Evolutionary conservation across 2,113 vertebrate genomes (phyloP).

Genomic region (Cromileptes altivelis): DNA sequence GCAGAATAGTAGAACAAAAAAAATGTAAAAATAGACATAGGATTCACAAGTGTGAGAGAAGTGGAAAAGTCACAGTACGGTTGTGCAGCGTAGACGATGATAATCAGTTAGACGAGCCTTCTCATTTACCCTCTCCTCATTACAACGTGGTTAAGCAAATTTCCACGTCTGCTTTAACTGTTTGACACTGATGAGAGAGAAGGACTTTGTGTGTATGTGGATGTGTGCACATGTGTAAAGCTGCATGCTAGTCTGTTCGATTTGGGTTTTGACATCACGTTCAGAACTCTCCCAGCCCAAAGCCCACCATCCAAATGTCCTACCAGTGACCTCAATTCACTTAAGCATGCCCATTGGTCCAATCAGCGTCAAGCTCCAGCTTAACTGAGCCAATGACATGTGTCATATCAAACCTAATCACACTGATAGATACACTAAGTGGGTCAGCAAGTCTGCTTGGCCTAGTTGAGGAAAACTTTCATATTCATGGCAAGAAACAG

Average conservation of each 20-base stretch:
- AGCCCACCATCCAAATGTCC: slow-evolving; percentile 42
- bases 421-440: slow-evolving; percentile 59
- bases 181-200: slow-evolving; percentile 69
- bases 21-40: not conserved
- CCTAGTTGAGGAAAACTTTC: slow-evolving; percentile 22
- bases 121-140: slow-evolving; percentile 62
- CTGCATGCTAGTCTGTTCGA: slow-evolving; percentile 56
- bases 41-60: not conserved
- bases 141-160: slow-evolving; percentile 66
- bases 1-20: slow-evolving; percentile 14
- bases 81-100: slow-evolving; percentile 33
- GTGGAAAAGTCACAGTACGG: slow-evolving; percentile 15
- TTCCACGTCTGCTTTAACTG: slow-evolving; percentile 48
- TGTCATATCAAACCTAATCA: slow-evolving; percentile 65
- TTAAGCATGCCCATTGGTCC: slow-evolving; percentile 47
- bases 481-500: not conserved
- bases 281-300: slow-evolving; percentile 37
- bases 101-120: slow-evolving; percentile 62
- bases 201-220: slow-evolving; percentile 19
- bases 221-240: slow-evolving; percentile 2
- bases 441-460: slow-evolving; percentile 49
- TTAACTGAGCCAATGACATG: slow-evolving; percentile 52
- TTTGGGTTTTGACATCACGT: slow-evolving; percentile 55
- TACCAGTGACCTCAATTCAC: slow-evolving; percentile 64
- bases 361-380: slow-evolving; percentile 55